Evolutionary conservation across 2,888 invertebrate species (phyloP), one percentile per base, ranked within the genome.

Genomic region (Conistra vaccinii): DNA sequence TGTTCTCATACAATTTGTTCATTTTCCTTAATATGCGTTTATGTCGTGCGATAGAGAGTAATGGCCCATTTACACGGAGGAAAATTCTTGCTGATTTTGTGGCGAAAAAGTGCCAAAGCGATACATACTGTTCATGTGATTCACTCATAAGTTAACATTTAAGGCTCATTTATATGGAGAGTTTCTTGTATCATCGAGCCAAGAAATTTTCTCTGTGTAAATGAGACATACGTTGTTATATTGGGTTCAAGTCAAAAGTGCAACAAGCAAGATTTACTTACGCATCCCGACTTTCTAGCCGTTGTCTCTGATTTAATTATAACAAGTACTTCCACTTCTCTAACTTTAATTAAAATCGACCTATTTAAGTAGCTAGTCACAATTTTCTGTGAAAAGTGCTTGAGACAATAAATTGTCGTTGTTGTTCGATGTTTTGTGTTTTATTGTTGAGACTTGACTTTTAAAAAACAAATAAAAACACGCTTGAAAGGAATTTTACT

Each of bases 1-100:
- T 26, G 63, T 63, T 78, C 78, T 60, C 72, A 61, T 32, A 60
- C 53, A 65, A 53, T 79, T 65, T 65, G 45, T 72, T 78, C 39
- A 39, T 10, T 17, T 39, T 78, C 53, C 39, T 48, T 53, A 71
- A 39, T 66, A 65, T 35, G 60, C 58, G n/a, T 57, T 57, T 42
- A 63, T 51, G 42, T 51, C 10, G 29, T n/a, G 14, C 9, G 35
- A 39, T 53, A 26, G 51, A 51, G 14, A 45, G 12, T 35, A 29
- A 74, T 60, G n/a, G 20, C 4, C 20, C 9, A 51, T 51, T 61
- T 45, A 53, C n/a, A 51, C 1, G 0, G 23, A 29, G 3, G 1
- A 35, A 35, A 35, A 35, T 62, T 61, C n/a, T 73, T n/a, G 14
- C 23, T 9, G 3, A 1, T 35, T 35, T 9, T 29, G 14, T 29